These are phyloP conservation scores for Lithosia quadra DNA, from an alignment of 2,888 invertebrate species.

Conservation along the genomic window DNA sequence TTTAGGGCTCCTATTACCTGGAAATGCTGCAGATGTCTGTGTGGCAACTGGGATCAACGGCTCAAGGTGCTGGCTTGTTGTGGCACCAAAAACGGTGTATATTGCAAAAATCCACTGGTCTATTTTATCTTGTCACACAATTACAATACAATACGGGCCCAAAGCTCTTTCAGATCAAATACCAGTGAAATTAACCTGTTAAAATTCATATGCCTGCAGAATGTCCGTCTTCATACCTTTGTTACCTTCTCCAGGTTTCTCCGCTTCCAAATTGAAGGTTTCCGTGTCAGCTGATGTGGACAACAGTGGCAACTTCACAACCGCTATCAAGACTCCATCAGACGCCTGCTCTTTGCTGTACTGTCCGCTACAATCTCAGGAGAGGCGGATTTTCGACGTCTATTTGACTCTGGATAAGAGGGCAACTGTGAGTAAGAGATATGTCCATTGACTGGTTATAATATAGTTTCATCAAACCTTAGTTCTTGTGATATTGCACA, in stretches of 20 bases:
- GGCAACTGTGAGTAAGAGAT: slow-evolving; percentile 56
- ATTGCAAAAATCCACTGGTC: too few species aligned
- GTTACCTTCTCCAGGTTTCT: slow-evolving; percentile 53
- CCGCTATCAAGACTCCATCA: slow-evolving; percentile 50
- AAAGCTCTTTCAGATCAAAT: not conserved
- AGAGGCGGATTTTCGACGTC: slow-evolving; percentile 63
- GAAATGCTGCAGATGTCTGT: too few species aligned
- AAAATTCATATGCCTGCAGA: not conserved
- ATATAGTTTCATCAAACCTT: not conserved
- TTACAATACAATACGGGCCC: not conserved
- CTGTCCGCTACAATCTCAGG: slow-evolving; percentile 63
- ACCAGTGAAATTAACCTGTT: too few species aligned
- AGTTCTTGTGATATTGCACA: too few species aligned
- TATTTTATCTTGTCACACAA: not conserved
- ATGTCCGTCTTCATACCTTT: not conserved
- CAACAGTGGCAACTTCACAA: slow-evolving; percentile 57
- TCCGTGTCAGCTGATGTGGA: slow-evolving; percentile 62
- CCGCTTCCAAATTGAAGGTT: slow-evolving; percentile 61
- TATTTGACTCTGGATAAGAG: slow-evolving; percentile 61
- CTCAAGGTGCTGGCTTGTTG: too few species aligned
- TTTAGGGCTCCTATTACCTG: too few species aligned
- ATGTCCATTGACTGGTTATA: not conserved
- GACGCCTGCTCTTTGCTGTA: slow-evolving; percentile 61
- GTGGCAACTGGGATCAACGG: too few species aligned
- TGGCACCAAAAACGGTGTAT: too few species aligned